Evolutionary conservation across 2,113 vertebrate species (phyloP), one percentile per base, ranked within the genome.

Genomic region (Oostethus manadensis): DNA sequence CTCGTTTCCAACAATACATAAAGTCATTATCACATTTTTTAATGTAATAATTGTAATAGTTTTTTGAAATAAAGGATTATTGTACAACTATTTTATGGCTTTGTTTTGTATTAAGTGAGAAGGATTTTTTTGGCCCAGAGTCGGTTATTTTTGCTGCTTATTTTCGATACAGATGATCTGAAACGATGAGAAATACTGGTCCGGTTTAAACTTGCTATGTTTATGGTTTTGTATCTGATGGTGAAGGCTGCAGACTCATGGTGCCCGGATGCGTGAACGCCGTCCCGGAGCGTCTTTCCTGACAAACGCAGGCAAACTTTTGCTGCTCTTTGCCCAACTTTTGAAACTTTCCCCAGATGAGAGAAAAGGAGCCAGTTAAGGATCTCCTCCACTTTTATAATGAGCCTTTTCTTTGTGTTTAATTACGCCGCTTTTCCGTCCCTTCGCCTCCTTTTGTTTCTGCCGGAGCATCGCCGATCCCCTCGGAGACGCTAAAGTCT

Each of bases 401-500:
- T 51, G 66, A 76, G 79, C 80, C 74, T 86, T 79, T 73, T 82
- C 77, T 77, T 67, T 78, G 20, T 68, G 78, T 68, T 88, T 87
- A 86, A 90, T 89, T 88, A 88, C 74, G 68, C 68, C 45, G 72
- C 78, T 83, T 80, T 87, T 78, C 76, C 70, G 79, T 83, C 71
- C 68, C 45, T 74, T 85, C 66, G 68, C 46, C 49, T 71, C 29
- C 78, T 76, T 85, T 88, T 86, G 85, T 88, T 87, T 88, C 78
- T 7, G 47, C 70, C 73, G 71, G 58, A 71, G 66, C 73, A 74
- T 81, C 82, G 80, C 75, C 70, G 77, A 76, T 82, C 86, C 82
- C 88, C 84, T 78, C 79, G 16, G 87, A 87, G 88, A 84, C 72
- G 26, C 72, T 47, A 74, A 74, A 72, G 73, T 68, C 72, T 71